Evolutionary conservation across 2,888 invertebrate species (phyloP), one percentile per base, ranked within the genome.

Genomic region (Notodonta ziczac): DNA sequence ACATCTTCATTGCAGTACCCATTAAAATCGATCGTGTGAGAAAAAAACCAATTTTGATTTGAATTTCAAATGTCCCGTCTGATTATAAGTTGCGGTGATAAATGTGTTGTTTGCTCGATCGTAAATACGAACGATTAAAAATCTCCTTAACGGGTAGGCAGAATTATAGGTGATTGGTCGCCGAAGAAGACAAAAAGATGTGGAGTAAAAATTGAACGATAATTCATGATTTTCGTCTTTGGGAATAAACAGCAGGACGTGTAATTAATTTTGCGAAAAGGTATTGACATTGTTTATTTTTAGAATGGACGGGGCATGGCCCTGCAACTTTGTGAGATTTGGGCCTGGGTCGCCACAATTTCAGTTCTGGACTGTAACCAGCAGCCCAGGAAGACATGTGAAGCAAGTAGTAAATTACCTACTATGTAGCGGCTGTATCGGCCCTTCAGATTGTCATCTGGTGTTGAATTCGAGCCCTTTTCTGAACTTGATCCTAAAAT

Each of bases 1-100:
- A 76, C 75, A 72, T 70, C 80, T 77, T 83, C 79, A 73, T 77
- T 71, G 66, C 62, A 72, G 67, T 62, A 57, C 70, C 52, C 35
- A 66, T 70, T 71, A 66, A 60, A 69, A 48, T 24, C 52, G 35
- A 53, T 35, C 50, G 66, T 72, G 69, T 70, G 77, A 69, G 69
- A 76, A 76, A 74, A 78, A 62, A 53, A 68, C 70, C 68, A 73
- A 70, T 75, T 67, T 14, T 62, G 54, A 71, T 73, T 76, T 69
- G 70, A 73, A 75, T 71, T 72, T 73, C 67, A 68, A 77, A 70
- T 66, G 60, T 44, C 24, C 44, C 42, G 32, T 46, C 46, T n/a
- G 50, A 51, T 52, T 52, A 54, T 12, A 59, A 35, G 24, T 3
- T 50, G 14, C 56, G 14, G 16, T 6, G 24, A 44, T 56, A 44